Conservation (phyloP, 2,888 invertebrate species). For the Ennomos quercinarius region DNA sequence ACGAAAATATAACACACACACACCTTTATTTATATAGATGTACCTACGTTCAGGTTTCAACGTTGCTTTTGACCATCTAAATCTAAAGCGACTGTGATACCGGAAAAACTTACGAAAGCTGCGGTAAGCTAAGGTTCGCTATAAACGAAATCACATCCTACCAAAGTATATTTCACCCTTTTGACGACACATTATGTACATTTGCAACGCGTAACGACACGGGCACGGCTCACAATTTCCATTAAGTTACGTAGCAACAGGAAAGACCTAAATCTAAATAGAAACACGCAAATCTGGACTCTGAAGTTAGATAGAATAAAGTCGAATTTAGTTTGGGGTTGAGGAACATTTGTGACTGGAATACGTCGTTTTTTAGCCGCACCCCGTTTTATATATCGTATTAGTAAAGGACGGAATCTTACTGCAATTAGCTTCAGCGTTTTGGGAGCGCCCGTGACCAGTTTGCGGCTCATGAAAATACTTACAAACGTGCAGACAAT, state of each 20-base stretch:
- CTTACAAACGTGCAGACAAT: constrained; percentile 27
- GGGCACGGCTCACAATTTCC: constrained; percentile 84
- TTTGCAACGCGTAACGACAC: constrained; percentile 83
- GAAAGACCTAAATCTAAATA: constrained; percentile 65
- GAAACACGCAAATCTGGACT: constrained; percentile 54
- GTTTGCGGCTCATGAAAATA: constrained; percentile 50
- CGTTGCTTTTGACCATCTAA: constrained; percentile 53
- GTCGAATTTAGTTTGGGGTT: constrained; percentile 42
- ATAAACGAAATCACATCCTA: constrained; percentile 78
- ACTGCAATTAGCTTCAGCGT: constrained; percentile 81
- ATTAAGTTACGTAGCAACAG: constrained; percentile 68
- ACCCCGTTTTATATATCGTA: constrained; percentile 82
- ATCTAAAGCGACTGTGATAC: constrained; percentile 66
- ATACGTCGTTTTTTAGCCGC: constrained; percentile 55
- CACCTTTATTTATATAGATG: constrained; percentile 14
- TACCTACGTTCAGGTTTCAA: constrained; percentile 42
- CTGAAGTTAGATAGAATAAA: constrained; percentile 44
- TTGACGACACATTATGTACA: constrained; percentile 85
- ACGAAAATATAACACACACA: too few relatives aligned
- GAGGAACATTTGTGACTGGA: constrained; percentile 55
- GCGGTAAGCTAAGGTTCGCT: constrained; percentile 63
- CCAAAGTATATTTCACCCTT: constrained; percentile 84
- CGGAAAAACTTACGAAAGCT: constrained; percentile 75
- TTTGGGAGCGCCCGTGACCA: constrained; percentile 68
- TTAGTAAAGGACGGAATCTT: constrained; percentile 84